phyloP scores from a whole-genome alignment of 1,140 invertebrate species.

The Drosophila rhopaloa region DNA sequence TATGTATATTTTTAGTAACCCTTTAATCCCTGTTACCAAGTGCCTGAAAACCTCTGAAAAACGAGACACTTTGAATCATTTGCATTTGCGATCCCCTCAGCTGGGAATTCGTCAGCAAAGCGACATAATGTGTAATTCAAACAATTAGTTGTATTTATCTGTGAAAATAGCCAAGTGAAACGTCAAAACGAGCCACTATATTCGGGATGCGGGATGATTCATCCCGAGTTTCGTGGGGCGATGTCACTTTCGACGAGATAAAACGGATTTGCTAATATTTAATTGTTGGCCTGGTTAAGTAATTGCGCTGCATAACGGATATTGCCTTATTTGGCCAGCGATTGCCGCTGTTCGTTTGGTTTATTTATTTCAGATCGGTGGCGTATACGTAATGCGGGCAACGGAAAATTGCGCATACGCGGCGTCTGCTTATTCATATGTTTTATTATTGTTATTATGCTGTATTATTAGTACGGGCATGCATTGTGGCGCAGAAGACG shows the following conservation, averaged over 20 bases:
- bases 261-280: slow-evolving; percentile 11
- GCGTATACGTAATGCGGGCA: slow-evolving; percentile 42
- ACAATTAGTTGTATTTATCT: slow-evolving; percentile 41
- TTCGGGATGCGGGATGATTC: slow-evolving; percentile 6
- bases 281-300: slow-evolving; percentile 11
- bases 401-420: slow-evolving; percentile 68
- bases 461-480: slow-evolving; percentile 47
- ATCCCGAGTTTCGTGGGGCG: slow-evolving; percentile 3
- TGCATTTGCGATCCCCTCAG: slow-evolving; percentile 9
- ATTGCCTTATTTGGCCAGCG: slow-evolving; percentile 48
- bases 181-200: slow-evolving; percentile 21
- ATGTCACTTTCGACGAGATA: slow-evolving; percentile 7
- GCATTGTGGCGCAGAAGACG: slow-evolving; percentile 63
- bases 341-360: neutral
- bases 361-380: slow-evolving; percentile 12
- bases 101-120: slow-evolving; percentile 4
- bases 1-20: neutral
- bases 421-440: slow-evolving; percentile 40
- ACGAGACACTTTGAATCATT: slow-evolving; percentile 17
- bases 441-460: slow-evolving; percentile 22
- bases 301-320: slow-evolving; percentile 9
- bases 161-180: slow-evolving; percentile 14
- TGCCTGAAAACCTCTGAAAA: neutral
- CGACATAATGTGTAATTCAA: slow-evolving; percentile 18
- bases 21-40: slow-evolving; percentile 15